Conservation (phyloP, 2,797 vertebrate genomes). For the Triplophysa bombifrons region DNA sequence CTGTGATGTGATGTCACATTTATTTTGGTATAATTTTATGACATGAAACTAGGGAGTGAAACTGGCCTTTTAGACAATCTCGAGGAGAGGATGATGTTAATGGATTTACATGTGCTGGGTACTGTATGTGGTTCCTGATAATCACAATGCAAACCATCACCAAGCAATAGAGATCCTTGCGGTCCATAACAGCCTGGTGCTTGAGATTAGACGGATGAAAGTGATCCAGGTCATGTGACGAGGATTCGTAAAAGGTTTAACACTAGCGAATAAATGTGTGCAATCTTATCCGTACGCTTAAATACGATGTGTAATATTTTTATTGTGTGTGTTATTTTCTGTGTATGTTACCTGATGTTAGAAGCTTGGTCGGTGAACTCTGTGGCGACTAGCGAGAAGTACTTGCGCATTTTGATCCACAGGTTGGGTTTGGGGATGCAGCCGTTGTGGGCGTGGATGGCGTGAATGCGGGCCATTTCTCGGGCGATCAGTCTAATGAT, state of each 20-base stretch:
- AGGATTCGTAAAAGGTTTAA: too few species aligned
- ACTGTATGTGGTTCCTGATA: slow-evolving; percentile 51
- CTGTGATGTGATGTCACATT: background rate
- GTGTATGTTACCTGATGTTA: slow-evolving; percentile 79
- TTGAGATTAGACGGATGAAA: background rate
- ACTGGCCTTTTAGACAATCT: background rate
- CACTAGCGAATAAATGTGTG: too few species aligned
- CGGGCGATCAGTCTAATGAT: slow-evolving; percentile 83
- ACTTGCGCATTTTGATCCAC: slow-evolving; percentile 91
- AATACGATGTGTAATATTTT: too few species aligned
- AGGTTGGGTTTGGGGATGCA: slow-evolving; percentile 91
- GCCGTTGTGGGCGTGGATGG: slow-evolving; percentile 92
- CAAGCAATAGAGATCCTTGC: background rate
- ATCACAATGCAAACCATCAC: slow-evolving; percentile 69
- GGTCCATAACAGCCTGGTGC: background rate
- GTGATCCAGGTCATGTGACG: background rate
- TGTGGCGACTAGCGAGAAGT: slow-evolving; percentile 87
- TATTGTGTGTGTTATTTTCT: background rate
- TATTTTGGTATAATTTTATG: background rate
- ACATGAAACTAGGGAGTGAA: background rate
- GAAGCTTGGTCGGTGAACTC: slow-evolving; percentile 88
- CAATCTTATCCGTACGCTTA: too few species aligned
- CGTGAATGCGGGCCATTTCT: slow-evolving; percentile 94
- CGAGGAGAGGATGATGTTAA: slow-evolving; percentile 4
- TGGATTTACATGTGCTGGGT: background rate